Evolutionary conservation across 2,888 invertebrate species (phyloP), one percentile per base, ranked within the genome.

Genomic region (Ochlodes sylvanus): DNA sequence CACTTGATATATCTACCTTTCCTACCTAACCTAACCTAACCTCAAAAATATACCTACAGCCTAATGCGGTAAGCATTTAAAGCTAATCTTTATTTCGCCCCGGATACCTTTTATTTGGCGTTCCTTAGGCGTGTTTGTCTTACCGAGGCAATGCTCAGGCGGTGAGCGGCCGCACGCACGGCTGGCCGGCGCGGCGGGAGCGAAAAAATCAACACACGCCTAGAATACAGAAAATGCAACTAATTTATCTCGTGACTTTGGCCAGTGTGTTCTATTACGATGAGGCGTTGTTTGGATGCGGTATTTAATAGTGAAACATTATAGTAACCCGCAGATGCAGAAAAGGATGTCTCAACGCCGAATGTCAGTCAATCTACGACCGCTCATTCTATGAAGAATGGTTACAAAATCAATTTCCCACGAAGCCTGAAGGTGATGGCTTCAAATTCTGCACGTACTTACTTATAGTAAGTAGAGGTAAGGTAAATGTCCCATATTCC

Each of bases 161-260:
- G 7, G 32, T n/a, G 21, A 56, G 41, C 32, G 10, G 42, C 17
- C 72, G 14, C 75, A 74, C 77, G 76, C 78, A 68, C 72, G 72
- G 62, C 38, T 58, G 71, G 10, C 4, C 67, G 14, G 69, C 52
- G 15, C 21, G 67, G 66, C 69, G 79, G 79, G 76, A 81, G 80
- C 83, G 87, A 88, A 88, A 88, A 88, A 88, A 89, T 83, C 85
- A 84, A 81, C 82, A 79, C 81, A 80, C 79, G 75, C 70, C 63
- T 79, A 80, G 90, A 87, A 90, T 90, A 87, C 84, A 72, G 76
- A 88, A 81, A 77, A 86, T 74, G 78, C 78, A 76, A 76, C 87
- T 88, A 88, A 89, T 89, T 89, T 84, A 83, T 78, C 81, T 82
- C 77, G 75, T 74, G 79, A 76, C 79, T 82, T 75, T 76, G 79